Evolutionary conservation across 2,113 vertebrate species (phyloP).

Genomic region (Thamnophis sirtalis): DNA sequence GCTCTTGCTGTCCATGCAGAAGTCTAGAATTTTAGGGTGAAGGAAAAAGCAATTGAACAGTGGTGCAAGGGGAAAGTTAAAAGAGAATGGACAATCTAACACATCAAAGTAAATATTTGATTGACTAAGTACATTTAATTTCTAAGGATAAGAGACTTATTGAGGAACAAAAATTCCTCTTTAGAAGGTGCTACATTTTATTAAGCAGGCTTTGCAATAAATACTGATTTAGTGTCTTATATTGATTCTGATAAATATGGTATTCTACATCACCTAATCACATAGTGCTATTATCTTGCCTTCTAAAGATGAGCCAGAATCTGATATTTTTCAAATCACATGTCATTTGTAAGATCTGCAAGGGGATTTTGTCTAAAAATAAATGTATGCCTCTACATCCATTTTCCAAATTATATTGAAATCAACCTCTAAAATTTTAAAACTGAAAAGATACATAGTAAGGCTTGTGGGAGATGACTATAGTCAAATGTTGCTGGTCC

Average conservation of each 20-base stretch:
- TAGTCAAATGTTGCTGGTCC: neutral
- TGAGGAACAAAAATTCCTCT: constrained; percentile 22
- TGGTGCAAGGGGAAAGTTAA: neutral
- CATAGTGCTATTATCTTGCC: constrained; percentile 25
- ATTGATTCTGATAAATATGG: constrained; percentile 35
- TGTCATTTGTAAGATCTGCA: constrained; percentile 24
- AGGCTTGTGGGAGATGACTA: neutral
- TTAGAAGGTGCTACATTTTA: constrained; percentile 3
- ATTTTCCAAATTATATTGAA: constrained; percentile 32
- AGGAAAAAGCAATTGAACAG: neutral
- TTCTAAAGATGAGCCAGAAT: neutral
- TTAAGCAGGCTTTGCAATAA: constrained; percentile 42
- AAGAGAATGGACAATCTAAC: neutral
- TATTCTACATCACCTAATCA: constrained; percentile 35
- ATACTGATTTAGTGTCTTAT: constrained; percentile 24
- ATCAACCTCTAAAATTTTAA: constrained; percentile 42
- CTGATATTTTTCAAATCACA: constrained; percentile 28
- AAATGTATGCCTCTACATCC: constrained; percentile 41
- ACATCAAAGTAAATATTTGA: constrained; percentile 38
- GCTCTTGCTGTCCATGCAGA: too few species aligned
- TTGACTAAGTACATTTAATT: constrained; percentile 49
- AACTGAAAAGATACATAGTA: constrained; percentile 42
- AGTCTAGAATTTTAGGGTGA: neutral
- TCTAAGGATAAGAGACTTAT: constrained; percentile 22
- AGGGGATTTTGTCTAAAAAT: constrained; percentile 20